Base-by-base conservation (phyloP, 2,888 invertebrate species). In the Metopia argyrocephala region DNA sequence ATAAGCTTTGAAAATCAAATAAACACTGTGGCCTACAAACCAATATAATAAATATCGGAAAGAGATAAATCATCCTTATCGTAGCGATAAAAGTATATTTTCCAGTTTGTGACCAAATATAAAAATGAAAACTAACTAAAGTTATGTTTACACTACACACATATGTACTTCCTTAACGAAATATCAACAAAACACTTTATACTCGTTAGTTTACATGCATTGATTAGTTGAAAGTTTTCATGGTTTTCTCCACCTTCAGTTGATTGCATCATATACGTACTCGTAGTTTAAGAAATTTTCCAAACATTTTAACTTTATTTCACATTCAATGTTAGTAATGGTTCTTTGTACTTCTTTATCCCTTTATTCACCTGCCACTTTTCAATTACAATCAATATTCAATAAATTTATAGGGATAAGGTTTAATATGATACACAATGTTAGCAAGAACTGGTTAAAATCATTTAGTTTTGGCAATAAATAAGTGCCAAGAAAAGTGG, bases 331-430 rank as follows among this genome's bases (percentile, higher is more conserved):
- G 38, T 4, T 6, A 45, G 5, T 38, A 38, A 38, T 38, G 38
- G 38, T 38, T 15, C 15, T 15, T 5, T 65, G 23, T n/a, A 31
- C 23, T 31, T n/a, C 31, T 25, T 21, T 45, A 20, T 3, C 27
- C 2, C 12, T n/a, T 21, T 48, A 15, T 3, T 15, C 5, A 15
- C 18, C 23, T n/a, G 15, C 18, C 38, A 18, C 27, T 64, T 45
- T 66, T 59, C 31, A 74, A 66, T 59, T 59, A 50, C 50, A 48
- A 65, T 38, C 50, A 74, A 74, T 9, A 27, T 20, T 69, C 69
- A 48, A 31, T 56, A 52, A 54, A 71, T 12, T 12, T 46, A 66
- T 66, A 66, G 65, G 52, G 23, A 27, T 31, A n/a, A 48, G 21
- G 65, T 54, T 66, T 54, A 54, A 21, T 54, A 54, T 66, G 52